Percentiles rank a stretch among this genome's conserved stretches.
phyloP scores from a whole-genome alignment of 2,797 vertebrate species.

The Dromococcyx pavoninus region DNA sequence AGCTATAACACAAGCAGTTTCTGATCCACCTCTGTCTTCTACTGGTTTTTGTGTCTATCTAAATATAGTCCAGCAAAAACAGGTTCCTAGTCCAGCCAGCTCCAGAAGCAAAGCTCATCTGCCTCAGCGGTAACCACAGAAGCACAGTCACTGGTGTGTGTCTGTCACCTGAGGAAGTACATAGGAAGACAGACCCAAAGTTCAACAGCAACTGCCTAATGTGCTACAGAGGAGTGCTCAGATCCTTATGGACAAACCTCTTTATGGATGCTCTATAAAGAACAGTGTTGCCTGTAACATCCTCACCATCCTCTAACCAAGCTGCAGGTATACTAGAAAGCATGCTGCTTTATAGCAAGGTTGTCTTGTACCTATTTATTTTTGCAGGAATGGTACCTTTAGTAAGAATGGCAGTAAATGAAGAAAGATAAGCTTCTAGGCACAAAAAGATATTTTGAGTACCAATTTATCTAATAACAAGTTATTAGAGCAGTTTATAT shows the following conservation, averaged over 20 bases:
- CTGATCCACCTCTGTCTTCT: background rate
- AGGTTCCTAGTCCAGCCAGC: background rate
- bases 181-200: background rate
- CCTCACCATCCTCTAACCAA: background rate
- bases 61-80: background rate
- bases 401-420: background rate
- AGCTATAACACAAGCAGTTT: background rate
- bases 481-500: background rate
- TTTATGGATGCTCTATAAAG: background rate
- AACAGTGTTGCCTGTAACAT: background rate
- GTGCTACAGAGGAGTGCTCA: background rate
- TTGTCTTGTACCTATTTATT: background rate
- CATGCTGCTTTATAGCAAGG: background rate
- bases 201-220: background rate
- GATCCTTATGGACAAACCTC: background rate
- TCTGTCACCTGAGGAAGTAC: background rate
- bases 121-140: background rate
- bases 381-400: background rate
- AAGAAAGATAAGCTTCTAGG: background rate
- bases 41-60: background rate
- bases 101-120: background rate
- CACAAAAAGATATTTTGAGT: background rate
- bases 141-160: rapidly evolving
- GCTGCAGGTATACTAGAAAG: background rate
- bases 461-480: background rate